Conservation (phyloP, 2,797 vertebrate species). For the Carapus acus region DNA sequence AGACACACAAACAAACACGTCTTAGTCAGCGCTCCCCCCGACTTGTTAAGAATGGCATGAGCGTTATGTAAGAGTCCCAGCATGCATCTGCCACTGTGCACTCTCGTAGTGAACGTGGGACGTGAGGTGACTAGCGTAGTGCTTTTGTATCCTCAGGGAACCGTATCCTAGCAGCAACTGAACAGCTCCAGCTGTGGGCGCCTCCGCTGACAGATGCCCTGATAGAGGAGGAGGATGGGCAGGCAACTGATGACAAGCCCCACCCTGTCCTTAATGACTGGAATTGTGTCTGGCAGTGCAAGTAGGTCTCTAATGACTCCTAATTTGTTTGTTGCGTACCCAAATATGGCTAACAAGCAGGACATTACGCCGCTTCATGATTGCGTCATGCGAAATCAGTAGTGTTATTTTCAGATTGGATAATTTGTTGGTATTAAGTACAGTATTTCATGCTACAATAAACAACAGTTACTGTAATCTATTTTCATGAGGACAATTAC, state of each 20-base stretch:
- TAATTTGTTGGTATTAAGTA: no score
- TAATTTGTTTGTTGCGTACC: not conserved
- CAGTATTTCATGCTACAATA: no score
- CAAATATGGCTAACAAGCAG: not conserved
- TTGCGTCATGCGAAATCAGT: not conserved
- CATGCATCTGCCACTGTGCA: slow-evolving; percentile 30
- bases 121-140: slow-evolving; percentile 44
- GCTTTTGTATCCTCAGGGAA: slow-evolving; percentile 73
- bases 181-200: slow-evolving; percentile 91
- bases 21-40: slow-evolving; percentile 5
- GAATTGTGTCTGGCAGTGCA: slow-evolving; percentile 99
- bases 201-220: slow-evolving; percentile 82
- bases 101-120: slow-evolving; percentile 26
- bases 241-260: slow-evolving; percentile 77
- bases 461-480: no score
- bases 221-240: slow-evolving; percentile 82
- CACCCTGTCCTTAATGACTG: slow-evolving; percentile 88
- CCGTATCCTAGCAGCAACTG: slow-evolving; percentile 91
- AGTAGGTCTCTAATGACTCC: slow-evolving; percentile 65
- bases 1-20: not conserved
- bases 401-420: no score
- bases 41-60: slow-evolving; percentile 29
- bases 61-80: slow-evolving; percentile 39
- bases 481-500: no score
- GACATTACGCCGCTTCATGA: not conserved